phyloP scores from a whole-genome alignment of 2,888 invertebrate species.

The Aleiodes testaceus region DNA sequence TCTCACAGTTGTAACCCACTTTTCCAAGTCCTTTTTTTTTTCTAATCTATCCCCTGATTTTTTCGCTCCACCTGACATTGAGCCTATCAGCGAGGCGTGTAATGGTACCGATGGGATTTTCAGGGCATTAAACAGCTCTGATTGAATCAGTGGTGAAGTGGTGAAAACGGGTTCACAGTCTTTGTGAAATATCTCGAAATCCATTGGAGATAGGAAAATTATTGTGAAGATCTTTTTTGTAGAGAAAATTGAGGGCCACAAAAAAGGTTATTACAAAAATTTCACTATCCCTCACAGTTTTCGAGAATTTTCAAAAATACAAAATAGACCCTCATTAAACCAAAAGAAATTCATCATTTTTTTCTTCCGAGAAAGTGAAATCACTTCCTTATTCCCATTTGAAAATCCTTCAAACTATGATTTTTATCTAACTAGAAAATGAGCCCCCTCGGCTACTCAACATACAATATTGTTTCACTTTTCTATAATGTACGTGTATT shows the following conservation, averaged over 20 bases:
- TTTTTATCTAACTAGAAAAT: too few relatives aligned
- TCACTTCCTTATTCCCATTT: too few relatives aligned
- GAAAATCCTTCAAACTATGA: too few relatives aligned
- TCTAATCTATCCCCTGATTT: too few relatives aligned
- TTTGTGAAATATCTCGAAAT: background rate
- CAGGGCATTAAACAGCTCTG: slow-evolving; percentile 4
- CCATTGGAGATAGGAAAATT: too few relatives aligned
- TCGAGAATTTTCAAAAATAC: too few relatives aligned
- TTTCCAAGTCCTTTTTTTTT: background rate
- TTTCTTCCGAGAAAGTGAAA: background rate
- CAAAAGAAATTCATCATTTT: background rate
- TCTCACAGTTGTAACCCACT: slow-evolving; percentile 25
- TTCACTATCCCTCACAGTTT: too few relatives aligned
- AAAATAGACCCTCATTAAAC: background rate
- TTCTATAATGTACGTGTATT: slow-evolving; percentile 31
- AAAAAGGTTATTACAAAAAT: too few relatives aligned
- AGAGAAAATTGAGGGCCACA: too few relatives aligned
- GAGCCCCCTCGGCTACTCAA: too few relatives aligned
- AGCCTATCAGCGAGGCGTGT: background rate
- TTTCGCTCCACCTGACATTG: slow-evolving; percentile 17
- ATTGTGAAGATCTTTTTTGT: background rate
- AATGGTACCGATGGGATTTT: background rate
- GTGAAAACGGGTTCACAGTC: background rate
- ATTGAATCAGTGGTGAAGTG: background rate
- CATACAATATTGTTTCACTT: slow-evolving; percentile 25